Base-by-base conservation (phyloP, 1,140 invertebrate species). In the Thaumetopoea pityocampa region DNA sequence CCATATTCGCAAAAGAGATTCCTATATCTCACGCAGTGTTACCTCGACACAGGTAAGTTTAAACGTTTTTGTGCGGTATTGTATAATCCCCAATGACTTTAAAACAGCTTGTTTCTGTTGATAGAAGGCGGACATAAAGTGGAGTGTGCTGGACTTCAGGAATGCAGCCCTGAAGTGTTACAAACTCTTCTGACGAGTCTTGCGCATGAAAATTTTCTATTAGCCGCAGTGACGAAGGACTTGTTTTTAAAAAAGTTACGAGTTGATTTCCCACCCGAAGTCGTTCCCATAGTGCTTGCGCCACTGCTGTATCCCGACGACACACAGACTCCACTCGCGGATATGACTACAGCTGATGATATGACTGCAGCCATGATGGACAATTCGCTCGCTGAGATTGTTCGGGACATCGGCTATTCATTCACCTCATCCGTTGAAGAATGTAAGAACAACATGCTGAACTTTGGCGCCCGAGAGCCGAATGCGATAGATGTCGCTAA, bases 401-500 rank as follows among this genome's bases (percentile, higher is more conserved):
- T 98, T 55, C 89, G 93, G 70, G 96, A 98, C 85, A 89, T 96
- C 57, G 95, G 96, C 20, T 97, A 95, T 79, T 87, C 90, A 42
- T 97, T 97, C 73, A 98, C 95, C 36, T 87, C 88, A 33, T 93
- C 89, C 22, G 86, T 96, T 28, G 96, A 98, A 84, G 95, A 97
- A 86, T 98, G 96, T 69, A 90, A 95, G 53, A 91, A 89, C 55
- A 91, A 92, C 52, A 86, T 98, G 52, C 81, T 92, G 22, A 93
- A 92, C 60, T 88, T 96, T 45, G 90, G 90, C 2, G 88, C 88
- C 1, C 74, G 90, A 45, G 93, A 96, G 67, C 87, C 95, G 24
- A 89, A 92, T 11, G 88, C 96, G n/a, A 84, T 91, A 33, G 90
- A 92, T 56, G 91, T 97, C 7, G 95, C 96, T 7, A 88, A 93